Evolutionary conservation across 2,113 vertebrate species (phyloP).

Genomic region (Erythrocercus mccallii): DNA sequence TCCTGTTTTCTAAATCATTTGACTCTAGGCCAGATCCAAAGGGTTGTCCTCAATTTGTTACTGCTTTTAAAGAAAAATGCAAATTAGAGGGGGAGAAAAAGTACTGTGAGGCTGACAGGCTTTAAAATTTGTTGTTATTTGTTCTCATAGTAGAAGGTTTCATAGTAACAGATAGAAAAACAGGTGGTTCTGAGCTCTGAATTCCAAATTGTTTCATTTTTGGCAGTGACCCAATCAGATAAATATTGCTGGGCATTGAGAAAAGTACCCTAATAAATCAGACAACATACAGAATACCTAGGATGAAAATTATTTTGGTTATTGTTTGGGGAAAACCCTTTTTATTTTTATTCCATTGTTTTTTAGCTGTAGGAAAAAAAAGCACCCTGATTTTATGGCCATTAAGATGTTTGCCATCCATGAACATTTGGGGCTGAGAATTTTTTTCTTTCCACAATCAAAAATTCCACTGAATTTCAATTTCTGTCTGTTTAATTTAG

Average conservation of each 20-base stretch:
- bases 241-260: not conserved
- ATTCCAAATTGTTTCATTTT: not conserved
- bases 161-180: not conserved
- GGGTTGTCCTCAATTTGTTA: not conserved
- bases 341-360: not conserved
- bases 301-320: not conserved
- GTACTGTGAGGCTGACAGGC: not conserved
- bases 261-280: not conserved
- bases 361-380: not conserved
- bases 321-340: not conserved
- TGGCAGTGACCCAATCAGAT: not conserved
- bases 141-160: not conserved
- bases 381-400: not conserved
- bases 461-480: not conserved
- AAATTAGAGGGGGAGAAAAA: accelerated
- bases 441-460: not conserved
- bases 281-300: not conserved
- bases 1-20: not conserved
- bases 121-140: not conserved
- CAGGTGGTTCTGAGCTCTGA: not conserved
- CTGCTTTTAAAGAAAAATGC: not conserved
- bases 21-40: not conserved
- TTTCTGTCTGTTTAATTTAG: not conserved
- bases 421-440: not conserved
- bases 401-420: not conserved